A percentile compares a stretch with the other conserved stretches of the same genome.
These are phyloP conservation scores for Cyphomyrus plagiostoma DNA, from an alignment of 2,113 vertebrate species.

Conservation along the genomic window DNA sequence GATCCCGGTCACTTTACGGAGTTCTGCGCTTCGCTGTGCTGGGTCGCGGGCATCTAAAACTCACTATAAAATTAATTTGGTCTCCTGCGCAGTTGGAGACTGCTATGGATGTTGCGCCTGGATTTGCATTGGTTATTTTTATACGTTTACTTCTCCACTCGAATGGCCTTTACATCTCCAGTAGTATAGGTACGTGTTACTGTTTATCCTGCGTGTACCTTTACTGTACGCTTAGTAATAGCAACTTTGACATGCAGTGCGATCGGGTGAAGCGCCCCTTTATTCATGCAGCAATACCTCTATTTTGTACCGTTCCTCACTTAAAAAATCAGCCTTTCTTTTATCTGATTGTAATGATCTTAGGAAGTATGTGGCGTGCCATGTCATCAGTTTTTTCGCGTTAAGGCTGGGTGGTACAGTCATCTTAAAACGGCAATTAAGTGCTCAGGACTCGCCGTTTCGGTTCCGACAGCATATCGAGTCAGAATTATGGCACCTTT, in stretches of 20 bases:
- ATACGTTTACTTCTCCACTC: not conserved
- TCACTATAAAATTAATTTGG: not conserved
- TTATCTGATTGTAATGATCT: not conserved
- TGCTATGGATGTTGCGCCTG: conserved; percentile 25
- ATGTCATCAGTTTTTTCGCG: conserved; percentile 4
- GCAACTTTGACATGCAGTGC: not conserved
- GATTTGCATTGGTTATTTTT: conserved; percentile 22
- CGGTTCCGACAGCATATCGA: not conserved
- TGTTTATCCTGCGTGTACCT: not conserved
- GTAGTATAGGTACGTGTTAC: conserved; percentile 22
- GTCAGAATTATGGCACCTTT: not conserved
- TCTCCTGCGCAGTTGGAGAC: not conserved
- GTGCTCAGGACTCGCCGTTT: not conserved
- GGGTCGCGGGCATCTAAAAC: not conserved
- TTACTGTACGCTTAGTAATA: not conserved
- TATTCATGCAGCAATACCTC: not conserved
- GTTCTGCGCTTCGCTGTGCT: not conserved
- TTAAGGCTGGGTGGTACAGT: not conserved
- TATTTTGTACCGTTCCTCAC: not conserved
- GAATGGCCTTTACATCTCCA: conserved; percentile 27
- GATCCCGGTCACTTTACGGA: not conserved
- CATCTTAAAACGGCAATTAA: not conserved
- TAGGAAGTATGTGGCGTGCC: not conserved
- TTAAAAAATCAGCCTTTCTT: not conserved
- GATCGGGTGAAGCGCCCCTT: not conserved